Evolutionary conservation across 2,113 vertebrate species (phyloP), one percentile per base, ranked within the genome.

Genomic region (Turnix velox): DNA sequence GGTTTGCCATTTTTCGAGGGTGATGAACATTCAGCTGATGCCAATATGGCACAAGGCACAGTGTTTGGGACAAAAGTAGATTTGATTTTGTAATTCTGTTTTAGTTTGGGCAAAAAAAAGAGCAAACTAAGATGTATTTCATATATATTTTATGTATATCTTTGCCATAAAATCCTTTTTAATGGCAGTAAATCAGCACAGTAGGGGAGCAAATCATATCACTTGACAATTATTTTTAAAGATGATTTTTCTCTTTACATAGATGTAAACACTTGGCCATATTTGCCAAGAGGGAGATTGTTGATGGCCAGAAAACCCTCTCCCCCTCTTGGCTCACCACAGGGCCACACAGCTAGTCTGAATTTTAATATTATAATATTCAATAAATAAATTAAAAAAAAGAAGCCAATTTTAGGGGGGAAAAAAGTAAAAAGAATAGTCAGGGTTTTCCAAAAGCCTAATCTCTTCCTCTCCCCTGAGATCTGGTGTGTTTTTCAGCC

Each of bases 401-500:
- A 19, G 5, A 93, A 72, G 20, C 35, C 9, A 90, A 91, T 90
- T 94, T 83, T 59, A 84, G 61, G n/a, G n/a, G n/a, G n/a, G n/a
- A n/a, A n/a, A n/a, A 4, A 22, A 71, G 85, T 31, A 35, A 51
- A 33, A 3, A 17, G 46, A 20, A 28, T 19, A 72, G 23, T 42
- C 31, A 79, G 43, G 48, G 54, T 91, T 94, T 94, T 85, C 48
- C 25, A 93, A 87, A 88, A 97, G 80, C 91, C 93, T 97, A 95
- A 95, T 95, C 97, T 95, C 88, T 92, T 86, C 84, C 90, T 80
- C 78, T 97, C 97, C 71, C 0, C 74, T 93, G 81, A 96, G 97
- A 93, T 93, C 76, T 78, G 87, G 93, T 91, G 95, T 97, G 96
- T 93, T 98, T 98, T 98, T 98, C 97, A 96, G 96, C 88, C 97